Base-by-base conservation (phyloP, 2,888 invertebrate genomes). In the Fragum fragum region DNA sequence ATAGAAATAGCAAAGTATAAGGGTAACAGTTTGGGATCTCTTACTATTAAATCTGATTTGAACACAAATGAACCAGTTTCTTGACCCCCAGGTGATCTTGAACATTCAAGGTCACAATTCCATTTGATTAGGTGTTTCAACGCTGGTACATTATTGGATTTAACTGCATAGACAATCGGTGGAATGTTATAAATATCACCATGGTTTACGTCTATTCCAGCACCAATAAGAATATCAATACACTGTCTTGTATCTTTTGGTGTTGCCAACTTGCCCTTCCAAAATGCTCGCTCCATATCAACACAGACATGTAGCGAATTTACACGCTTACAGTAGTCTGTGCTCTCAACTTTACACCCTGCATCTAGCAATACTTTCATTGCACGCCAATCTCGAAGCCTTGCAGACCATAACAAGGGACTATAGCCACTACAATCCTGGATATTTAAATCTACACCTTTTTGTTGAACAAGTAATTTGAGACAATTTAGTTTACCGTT, bases 401-500 rank as follows among this genome's bases (percentile, higher is more conserved):
- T 68, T 21, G 85, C 83, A 16, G 83, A 57, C 83, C 83, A 83
- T 36, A 85, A 57, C 14, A 85, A 59, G 0, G 87, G 85, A 21
- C 83, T 85, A 47, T 73, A 79, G 7, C 87, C 87, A 66, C 79
- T 80, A n/a, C 77, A 76, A 53, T 87, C 87, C 42, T 85, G 76
- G 21, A 85, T 73, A 71, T 87, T 81, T 39, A 85, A 73, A 53
- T 81, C 81, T 9, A 87, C 66, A 3, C 83, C 81, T 39, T 66
- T 71, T n/a, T 77, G 79, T n/a, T 61, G 59, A 11, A 81, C 85
- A 9, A 87, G 76, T 9, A 79, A 52, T 32, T 79, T 52, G 18
- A 85, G 36, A 76, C 81, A 85, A 0, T 83, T 70, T 47, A 73
- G 73, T 66, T 85, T 74, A n/a, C 68, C 61, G 53, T 83, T 81